Percentiles rank a stretch among this genome's conserved stretches.
Evolutionary conservation across 2,888 invertebrate genomes (phyloP).

Genomic region (Fabriciana adippe): DNA sequence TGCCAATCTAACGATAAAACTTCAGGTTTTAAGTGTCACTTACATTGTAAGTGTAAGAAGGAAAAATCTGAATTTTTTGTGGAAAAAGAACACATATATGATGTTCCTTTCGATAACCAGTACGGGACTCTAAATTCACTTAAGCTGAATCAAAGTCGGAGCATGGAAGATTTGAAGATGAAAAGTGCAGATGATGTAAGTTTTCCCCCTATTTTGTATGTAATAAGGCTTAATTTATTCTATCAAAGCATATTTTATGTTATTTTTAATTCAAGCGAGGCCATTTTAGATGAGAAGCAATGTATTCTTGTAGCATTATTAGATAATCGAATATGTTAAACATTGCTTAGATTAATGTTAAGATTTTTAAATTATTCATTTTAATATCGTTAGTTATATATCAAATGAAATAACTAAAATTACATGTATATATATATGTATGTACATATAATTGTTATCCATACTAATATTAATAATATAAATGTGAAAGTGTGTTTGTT

Average conservation of each 20-base stretch:
- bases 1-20: constrained; percentile 58
- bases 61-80: constrained; percentile 63
- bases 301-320: too few relatives aligned
- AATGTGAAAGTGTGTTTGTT: too few relatives aligned
- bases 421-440: too few relatives aligned
- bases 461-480: too few relatives aligned
- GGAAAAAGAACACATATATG: constrained; percentile 83
- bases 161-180: constrained; percentile 60
- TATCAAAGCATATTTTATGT: not conserved
- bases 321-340: too few relatives aligned
- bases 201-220: constrained; percentile 23
- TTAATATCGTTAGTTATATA: too few relatives aligned
- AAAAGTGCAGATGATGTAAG: constrained; percentile 51
- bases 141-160: constrained; percentile 53
- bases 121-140: constrained; percentile 62
- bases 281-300: not conserved
- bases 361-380: too few relatives aligned
- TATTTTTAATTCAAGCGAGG: not conserved
- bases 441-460: too few relatives aligned
- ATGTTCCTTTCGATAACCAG: constrained; percentile 77
- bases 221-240: too few relatives aligned
- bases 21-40: constrained; percentile 67
- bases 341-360: too few relatives aligned
- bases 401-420: too few relatives aligned
- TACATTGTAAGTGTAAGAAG: constrained; percentile 62